Conservation (phyloP, 1,140 invertebrate genomes). For the Hydropsyche tenuis region DNA sequence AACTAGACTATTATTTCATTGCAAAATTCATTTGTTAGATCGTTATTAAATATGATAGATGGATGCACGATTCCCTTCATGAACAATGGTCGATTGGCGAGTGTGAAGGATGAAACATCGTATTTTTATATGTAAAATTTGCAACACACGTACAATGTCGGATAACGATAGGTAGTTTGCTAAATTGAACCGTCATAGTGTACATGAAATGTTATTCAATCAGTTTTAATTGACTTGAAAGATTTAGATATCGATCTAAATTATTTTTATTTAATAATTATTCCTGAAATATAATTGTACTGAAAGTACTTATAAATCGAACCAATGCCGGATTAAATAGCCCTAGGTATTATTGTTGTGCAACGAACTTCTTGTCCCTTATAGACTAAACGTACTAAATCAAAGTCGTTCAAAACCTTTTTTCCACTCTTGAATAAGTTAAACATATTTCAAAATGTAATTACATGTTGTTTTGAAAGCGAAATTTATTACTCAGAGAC, state of each 20-base stretch:
- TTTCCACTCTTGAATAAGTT: background rate
- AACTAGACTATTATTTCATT: slow-evolving; percentile 10
- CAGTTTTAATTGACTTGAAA: too few relatives aligned
- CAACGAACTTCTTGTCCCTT: slow-evolving; percentile 23
- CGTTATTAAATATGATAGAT: too few relatives aligned
- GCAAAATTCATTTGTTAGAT: background rate
- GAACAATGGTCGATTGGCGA: background rate
- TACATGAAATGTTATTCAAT: background rate
- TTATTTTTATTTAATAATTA: too few relatives aligned
- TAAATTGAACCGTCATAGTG: too few relatives aligned
- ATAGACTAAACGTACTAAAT: background rate
- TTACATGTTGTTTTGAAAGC: background rate
- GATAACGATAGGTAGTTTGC: too few relatives aligned
- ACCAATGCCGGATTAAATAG: slow-evolving; percentile 29
- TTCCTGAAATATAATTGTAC: background rate
- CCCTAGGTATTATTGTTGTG: slow-evolving; percentile 23
- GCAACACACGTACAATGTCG: too few relatives aligned
- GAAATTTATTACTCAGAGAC: slow-evolving; percentile 4
- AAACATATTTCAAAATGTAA: background rate
- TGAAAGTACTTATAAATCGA: slow-evolving; percentile 15
- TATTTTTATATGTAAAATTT: background rate
- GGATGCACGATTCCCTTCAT: too few relatives aligned
- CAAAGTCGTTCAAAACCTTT: slow-evolving; percentile 22
- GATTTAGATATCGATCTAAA: too few relatives aligned
- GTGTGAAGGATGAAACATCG: background rate